These are phyloP conservation scores for Rhinichthys osculus DNA, from an alignment of 2,797 vertebrate species.

Conservation along the genomic window DNA sequence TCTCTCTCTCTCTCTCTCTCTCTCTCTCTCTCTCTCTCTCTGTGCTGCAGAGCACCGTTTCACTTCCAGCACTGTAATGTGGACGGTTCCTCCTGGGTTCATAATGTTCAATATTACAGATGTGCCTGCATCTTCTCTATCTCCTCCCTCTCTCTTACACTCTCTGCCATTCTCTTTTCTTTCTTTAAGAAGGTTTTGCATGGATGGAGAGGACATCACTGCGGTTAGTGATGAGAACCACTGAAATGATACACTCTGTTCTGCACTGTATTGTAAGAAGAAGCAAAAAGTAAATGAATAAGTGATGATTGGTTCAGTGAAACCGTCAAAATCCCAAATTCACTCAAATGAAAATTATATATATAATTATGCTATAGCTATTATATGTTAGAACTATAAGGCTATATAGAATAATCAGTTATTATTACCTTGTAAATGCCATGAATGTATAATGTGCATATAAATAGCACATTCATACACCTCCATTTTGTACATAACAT, in stretches of 20 bases:
- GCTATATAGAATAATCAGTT: too few species aligned
- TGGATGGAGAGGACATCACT: not conserved
- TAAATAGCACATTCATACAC: too few species aligned
- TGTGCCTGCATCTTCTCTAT: conserved; percentile 25
- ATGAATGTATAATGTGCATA: too few species aligned
- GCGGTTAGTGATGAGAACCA: not conserved
- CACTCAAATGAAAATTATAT: not conserved
- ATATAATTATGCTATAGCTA: too few species aligned
- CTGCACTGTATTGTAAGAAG: too few species aligned
- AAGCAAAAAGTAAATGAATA: not conserved
- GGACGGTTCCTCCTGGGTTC: conserved; percentile 68
- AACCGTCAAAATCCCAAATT: not conserved
- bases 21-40: too few species aligned
- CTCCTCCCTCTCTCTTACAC: conserved; percentile 23
- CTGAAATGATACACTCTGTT: not conserved
- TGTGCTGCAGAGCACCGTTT: conserved; percentile 65
- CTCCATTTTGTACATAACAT: too few species aligned
- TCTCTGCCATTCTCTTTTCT: conserved; percentile 30
- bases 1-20: conserved; percentile 29
- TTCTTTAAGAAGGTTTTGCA: conserved; percentile 16
- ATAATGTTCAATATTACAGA: conserved; percentile 43
- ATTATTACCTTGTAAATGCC: too few species aligned
- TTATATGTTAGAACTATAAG: too few species aligned
- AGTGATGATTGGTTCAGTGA: not conserved
- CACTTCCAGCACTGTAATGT: conserved; percentile 74